Evolutionary conservation across 2,113 vertebrate genomes (phyloP), one percentile per base, ranked within the genome.

Genomic region (Lophius piscatorius): DNA sequence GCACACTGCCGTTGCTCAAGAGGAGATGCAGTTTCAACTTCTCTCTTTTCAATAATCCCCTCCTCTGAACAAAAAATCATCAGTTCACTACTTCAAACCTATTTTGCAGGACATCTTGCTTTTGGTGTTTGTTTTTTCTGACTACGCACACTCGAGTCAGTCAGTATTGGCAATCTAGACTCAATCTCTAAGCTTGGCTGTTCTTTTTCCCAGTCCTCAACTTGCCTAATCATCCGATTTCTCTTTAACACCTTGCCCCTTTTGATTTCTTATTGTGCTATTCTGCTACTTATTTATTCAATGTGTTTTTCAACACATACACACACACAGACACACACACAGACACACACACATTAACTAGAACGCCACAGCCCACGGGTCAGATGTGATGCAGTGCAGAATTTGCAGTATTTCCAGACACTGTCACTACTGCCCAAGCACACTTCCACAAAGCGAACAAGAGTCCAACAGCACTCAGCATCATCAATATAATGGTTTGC

Each of bases 221-320:
- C 44, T 66, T 29, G 41, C 39, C 52, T 64, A 49, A 57, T 50
- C 56, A 21, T 74, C 69, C 47, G 51, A 28, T 70, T 60, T 76
- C 36, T 74, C 39, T 39, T 74, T 81, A 78, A 74, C 66, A 68
- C 69, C 16, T 74, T 68, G 36, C 45, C 41, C 36, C 36, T 48
- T 66, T 64, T 42, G 38, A 56, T 68, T 70, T 54, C 46, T 65
- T 34, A 47, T 64, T 68, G 39, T 63, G 39, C 60, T 60, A 63
- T 78, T 52, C 65, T 56, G 60, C 61, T 47, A 58, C 56, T 58
- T 70, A 64, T 56, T 76, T 74, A 59, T 48, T 4, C 55, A n/a
- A 3, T 72, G 68, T 59, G 36, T 51, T 70, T 44, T 45, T 3
- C 3, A 49, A 20, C 21, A 13, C 17, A 29, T n/a, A n/a, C n/a